phyloP scores from a whole-genome alignment of 1,140 invertebrate species.

The Alviniconcha marisindica region DNA sequence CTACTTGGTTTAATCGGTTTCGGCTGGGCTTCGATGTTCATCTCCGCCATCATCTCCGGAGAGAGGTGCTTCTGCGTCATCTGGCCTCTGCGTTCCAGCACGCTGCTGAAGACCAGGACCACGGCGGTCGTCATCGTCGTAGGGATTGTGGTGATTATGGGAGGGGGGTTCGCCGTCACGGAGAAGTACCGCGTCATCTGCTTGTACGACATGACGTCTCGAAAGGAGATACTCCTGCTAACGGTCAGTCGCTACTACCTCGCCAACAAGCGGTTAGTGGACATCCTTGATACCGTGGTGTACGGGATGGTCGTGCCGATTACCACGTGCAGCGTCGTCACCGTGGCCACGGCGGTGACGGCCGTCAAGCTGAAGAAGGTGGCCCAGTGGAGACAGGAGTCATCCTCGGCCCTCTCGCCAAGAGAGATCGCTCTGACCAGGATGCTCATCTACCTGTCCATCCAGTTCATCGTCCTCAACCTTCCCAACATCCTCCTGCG shows the following conservation, averaged over 20 bases:
- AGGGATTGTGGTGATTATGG: not conserved
- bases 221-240: not conserved
- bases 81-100: not conserved
- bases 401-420: not conserved
- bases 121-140: not conserved
- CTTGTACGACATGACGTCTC: not conserved
- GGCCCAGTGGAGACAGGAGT: not conserved
- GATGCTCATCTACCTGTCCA: conserved; percentile 13
- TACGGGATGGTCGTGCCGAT: not conserved
- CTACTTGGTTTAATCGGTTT: not conserved
- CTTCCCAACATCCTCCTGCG: not conserved
- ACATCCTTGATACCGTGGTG: not conserved
- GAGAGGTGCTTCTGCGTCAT: not conserved
- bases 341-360: not conserved
- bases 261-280: not conserved
- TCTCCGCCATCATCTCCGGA: not conserved
- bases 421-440: not conserved
- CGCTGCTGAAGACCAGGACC: not conserved
- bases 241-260: not conserved
- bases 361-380: not conserved
- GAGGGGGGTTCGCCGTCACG: not conserved
- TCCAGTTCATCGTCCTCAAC: not conserved
- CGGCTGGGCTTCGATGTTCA: not conserved
- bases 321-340: not conserved
- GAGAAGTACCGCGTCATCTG: not conserved